Percentiles rank a stretch among this genome's conserved stretches.
Conservation (phyloP, 2,113 vertebrate genomes). For the Gavia stellata region DNA sequence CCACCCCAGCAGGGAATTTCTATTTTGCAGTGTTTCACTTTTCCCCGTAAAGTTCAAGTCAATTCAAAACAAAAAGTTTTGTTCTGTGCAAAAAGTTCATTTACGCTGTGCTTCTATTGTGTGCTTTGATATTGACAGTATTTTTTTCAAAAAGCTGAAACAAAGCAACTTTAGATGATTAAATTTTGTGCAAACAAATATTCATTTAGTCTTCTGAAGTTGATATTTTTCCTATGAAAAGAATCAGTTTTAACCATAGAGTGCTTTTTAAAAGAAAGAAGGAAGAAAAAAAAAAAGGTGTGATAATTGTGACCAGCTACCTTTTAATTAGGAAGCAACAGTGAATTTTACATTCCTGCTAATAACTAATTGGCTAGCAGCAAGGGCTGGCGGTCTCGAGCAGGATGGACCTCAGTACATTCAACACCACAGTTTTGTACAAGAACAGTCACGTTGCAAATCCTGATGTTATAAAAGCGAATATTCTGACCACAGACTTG, state of each 20-base stretch:
- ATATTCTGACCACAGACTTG: too few species aligned
- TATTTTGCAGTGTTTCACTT: neutral
- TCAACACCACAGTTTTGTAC: neutral
- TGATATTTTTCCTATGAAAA: neutral
- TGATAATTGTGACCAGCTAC: neutral
- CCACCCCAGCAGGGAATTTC: too few species aligned
- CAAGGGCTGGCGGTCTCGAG: neutral
- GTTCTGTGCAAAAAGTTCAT: neutral
- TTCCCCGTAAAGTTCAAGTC: neutral
- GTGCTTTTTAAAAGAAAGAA: neutral
- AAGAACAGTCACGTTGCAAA: rapidly evolving
- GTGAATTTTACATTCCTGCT: neutral
- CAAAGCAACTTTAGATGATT: neutral
- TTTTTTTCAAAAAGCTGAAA: neutral
- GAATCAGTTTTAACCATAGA: rapidly evolving
- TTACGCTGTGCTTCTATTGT: neutral
- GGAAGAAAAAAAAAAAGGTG: neutral
- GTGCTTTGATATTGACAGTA: neutral
- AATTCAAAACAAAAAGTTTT: neutral
- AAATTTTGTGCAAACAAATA: too few species aligned
- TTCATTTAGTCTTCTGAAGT: neutral
- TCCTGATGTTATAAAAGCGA: neutral
- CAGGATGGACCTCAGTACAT: neutral
- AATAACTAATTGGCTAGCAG: neutral
- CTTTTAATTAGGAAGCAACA: neutral